Base-by-base conservation (phyloP, 1,140 invertebrate genomes). In the Notospermus geniculatus region DNA sequence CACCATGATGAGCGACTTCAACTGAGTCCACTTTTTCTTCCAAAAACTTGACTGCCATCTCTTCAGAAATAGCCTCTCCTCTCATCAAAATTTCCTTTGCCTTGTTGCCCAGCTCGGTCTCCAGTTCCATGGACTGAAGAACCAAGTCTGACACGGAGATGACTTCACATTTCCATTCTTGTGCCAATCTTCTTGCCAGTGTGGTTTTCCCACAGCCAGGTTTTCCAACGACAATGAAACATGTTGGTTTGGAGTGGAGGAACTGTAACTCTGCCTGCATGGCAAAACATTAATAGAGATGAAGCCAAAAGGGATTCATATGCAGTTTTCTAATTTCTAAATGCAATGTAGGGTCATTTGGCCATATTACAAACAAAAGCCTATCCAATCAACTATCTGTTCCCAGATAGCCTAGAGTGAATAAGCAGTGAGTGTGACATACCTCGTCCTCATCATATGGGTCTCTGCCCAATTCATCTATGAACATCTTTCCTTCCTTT, bases 1-100 rank as follows among this genome's bases (percentile, higher is more conserved):
- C 60, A 79, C 78, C 80, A 72, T 78, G 79, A 68, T 80, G 78
- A 41, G 73, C 73, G 23, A 82, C 80, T 68, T 82, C 79, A 19
- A 77, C 77, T 2, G 78, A 80, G 53, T 80, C 75, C 19, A 82
- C 67, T 72, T 82, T 82, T 15, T 80, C 72, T 54, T 80, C 73
- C 5, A 82, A 64, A 69, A 81, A 73, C 60, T 78, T 74, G 7
- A 76, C 64, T 2, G 77, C 74, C 63, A 81, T 71, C 17, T 77
- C 73, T 63, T 80, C 79, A 32, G 76, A 68, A 28, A 82, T 67
- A 17, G 77, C 70, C 61, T 80, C 79, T 27, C 80, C 80, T 50
- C 71, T 69, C 7, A 65, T 46, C 32, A 82, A 63, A 41, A 81
- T 73, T 52, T 80, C 75, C n/a, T 64, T 54, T 54, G 68, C 73